Evolutionary conservation across 2,797 vertebrate genomes (phyloP).

Genomic region (Toxotes lorentzi): DNA sequence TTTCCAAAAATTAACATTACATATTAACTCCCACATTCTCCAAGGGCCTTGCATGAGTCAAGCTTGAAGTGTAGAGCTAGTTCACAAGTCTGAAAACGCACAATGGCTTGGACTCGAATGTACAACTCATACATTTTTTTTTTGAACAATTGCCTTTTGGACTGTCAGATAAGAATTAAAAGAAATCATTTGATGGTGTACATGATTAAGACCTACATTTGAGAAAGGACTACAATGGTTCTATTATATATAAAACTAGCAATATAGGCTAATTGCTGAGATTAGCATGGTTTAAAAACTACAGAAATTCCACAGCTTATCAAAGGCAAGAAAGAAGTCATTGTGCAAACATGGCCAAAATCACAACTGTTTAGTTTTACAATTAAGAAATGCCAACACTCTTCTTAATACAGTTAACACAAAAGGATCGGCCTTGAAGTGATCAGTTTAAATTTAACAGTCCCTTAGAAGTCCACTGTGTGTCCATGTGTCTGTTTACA

Average conservation of each 20-base stretch:
- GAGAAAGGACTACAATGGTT: constrained; percentile 5
- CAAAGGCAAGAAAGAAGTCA: constrained; percentile 33
- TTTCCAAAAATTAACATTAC: background rate
- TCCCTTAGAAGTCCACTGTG: background rate
- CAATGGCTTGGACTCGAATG: background rate
- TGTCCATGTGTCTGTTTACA: background rate
- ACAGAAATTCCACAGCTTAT: constrained; percentile 39
- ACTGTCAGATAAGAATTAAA: background rate
- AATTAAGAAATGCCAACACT: constrained; percentile 15
- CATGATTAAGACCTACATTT: constrained; percentile 5
- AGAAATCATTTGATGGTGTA: background rate
- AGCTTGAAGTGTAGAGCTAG: background rate
- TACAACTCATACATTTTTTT: background rate
- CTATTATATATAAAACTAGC: constrained; percentile 15
- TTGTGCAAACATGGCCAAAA: constrained; percentile 40
- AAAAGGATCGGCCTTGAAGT: background rate
- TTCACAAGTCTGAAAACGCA: constrained; percentile 8
- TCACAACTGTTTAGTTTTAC: constrained; percentile 21
- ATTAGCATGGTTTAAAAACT: constrained; percentile 48
- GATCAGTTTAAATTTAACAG: background rate
- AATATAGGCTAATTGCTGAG: constrained; percentile 11
- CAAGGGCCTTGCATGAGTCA: background rate
- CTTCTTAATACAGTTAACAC: background rate
- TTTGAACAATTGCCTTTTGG: background rate
- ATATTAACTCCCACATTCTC: background rate